Evolutionary conservation across 1,140 invertebrate genomes (phyloP).

Genomic region (Polypedilum pembai): DNA sequence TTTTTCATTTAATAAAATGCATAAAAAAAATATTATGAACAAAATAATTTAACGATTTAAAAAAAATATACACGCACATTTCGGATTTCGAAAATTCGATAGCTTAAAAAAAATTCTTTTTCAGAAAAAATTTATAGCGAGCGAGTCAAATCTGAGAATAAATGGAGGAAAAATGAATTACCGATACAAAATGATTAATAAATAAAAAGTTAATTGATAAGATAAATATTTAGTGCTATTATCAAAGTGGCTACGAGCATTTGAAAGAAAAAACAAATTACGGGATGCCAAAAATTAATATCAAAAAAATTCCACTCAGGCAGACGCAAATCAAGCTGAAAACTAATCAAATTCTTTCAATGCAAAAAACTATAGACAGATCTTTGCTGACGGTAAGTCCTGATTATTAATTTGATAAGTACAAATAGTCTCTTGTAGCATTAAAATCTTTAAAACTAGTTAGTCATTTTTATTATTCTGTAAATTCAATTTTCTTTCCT

Average conservation of each 20-base stretch:
- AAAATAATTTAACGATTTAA: too few species aligned
- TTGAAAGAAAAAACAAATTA: background rate
- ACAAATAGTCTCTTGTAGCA: too few species aligned
- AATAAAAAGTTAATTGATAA: background rate
- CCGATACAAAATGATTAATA: background rate
- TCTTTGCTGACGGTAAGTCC: background rate
- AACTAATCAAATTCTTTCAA: conserved; percentile 9
- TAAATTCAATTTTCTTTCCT: background rate
- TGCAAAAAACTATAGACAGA: conserved; percentile 22
- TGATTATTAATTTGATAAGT: background rate
- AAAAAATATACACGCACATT: too few species aligned
- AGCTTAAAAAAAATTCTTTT: too few species aligned
- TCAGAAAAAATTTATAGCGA: too few species aligned
- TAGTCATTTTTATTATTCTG: too few species aligned
- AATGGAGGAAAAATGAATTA: background rate
- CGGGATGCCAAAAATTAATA: conserved; percentile 15
- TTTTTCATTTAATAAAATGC: too few species aligned
- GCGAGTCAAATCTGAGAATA: too few species aligned
- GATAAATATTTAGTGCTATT: background rate
- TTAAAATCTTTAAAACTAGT: too few species aligned
- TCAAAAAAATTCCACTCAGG: background rate
- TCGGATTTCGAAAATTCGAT: too few species aligned
- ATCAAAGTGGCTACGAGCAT: background rate
- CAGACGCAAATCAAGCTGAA: background rate
- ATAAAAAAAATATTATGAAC: too few species aligned